Evolutionary conservation across 2,113 vertebrate species (phyloP).

Genomic region (Sterna hirundo): DNA sequence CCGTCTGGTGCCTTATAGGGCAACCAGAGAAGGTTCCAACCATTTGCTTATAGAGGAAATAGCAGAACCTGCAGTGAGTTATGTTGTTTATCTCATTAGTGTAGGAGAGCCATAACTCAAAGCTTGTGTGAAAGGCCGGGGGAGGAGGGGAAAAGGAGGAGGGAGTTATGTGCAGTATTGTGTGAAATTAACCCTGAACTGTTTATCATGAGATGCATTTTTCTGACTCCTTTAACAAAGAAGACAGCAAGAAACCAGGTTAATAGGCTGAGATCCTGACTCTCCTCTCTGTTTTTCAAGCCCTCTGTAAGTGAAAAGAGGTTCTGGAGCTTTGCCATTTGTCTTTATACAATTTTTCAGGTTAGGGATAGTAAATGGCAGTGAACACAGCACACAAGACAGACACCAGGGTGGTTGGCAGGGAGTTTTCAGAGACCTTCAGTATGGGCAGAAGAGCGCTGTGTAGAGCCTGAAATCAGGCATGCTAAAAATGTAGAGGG

Average conservation of each 20-base stretch:
- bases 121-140: slow-evolving; percentile 22
- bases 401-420: background rate
- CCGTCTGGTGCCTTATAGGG: slow-evolving; percentile 62
- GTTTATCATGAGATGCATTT: slow-evolving; percentile 34
- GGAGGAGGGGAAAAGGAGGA: slow-evolving; percentile 7
- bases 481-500: background rate
- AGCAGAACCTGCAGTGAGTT: slow-evolving; percentile 69
- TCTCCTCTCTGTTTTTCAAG: background rate
- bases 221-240: slow-evolving; percentile 43
- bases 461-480: background rate
- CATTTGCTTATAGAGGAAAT: slow-evolving; percentile 67
- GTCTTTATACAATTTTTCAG: background rate
- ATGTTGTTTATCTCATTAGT: slow-evolving; percentile 82
- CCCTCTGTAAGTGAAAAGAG: background rate
- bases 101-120: slow-evolving; percentile 76
- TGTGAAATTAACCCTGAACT: slow-evolving; percentile 73
- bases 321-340: background rate
- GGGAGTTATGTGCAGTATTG: slow-evolving; percentile 60
- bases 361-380: background rate
- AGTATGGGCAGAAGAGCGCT: background rate
- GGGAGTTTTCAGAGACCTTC: background rate
- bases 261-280: background rate
- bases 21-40: slow-evolving; percentile 53
- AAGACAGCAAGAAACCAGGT: background rate
- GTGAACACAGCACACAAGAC: background rate